Conservation (phyloP, 2,113 vertebrate species). For the Sebastes fasciatus region DNA sequence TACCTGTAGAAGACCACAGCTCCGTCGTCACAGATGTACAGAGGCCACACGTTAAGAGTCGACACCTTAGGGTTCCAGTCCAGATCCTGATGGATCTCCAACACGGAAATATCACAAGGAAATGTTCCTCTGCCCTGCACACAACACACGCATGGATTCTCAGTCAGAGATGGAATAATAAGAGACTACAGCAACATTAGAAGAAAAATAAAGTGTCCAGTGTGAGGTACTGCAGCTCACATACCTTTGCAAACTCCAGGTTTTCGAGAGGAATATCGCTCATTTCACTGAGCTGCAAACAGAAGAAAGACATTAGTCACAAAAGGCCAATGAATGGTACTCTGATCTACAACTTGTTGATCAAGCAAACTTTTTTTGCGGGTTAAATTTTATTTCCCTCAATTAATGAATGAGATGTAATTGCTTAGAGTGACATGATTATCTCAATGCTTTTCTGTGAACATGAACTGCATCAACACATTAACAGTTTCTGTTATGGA, state of each 20-base stretch:
- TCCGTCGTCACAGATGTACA: slow-evolving; percentile 99
- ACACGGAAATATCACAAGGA: slow-evolving; percentile 97
- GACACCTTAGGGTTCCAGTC: slow-evolving; percentile 99
- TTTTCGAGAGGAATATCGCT: slow-evolving; percentile 92
- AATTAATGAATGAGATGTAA: no score
- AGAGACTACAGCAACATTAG: neutral
- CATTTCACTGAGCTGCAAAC: slow-evolving; percentile 91
- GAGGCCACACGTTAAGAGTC: slow-evolving; percentile 97
- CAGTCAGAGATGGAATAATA: neutral
- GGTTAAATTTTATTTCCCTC: no score
- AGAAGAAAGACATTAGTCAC: slow-evolving; percentile 39
- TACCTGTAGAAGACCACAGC: slow-evolving; percentile 99
- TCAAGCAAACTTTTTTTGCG: neutral
- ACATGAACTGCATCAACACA: no score
- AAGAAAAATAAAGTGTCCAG: neutral
- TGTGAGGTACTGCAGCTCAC: slow-evolving; percentile 7
- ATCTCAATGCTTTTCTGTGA: no score
- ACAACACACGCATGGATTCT: slow-evolving; percentile 10
- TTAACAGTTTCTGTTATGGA: no score
- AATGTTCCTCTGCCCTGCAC: slow-evolving; percentile 96
- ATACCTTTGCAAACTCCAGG: slow-evolving; percentile 98
- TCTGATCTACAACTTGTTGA: neutral
- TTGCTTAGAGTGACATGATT: no score
- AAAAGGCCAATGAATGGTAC: neutral
- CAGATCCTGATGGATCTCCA: slow-evolving; percentile 98